phyloP scores from a whole-genome alignment of 2,113 vertebrate genomes.

The Marcusenius ussheri region DNA sequence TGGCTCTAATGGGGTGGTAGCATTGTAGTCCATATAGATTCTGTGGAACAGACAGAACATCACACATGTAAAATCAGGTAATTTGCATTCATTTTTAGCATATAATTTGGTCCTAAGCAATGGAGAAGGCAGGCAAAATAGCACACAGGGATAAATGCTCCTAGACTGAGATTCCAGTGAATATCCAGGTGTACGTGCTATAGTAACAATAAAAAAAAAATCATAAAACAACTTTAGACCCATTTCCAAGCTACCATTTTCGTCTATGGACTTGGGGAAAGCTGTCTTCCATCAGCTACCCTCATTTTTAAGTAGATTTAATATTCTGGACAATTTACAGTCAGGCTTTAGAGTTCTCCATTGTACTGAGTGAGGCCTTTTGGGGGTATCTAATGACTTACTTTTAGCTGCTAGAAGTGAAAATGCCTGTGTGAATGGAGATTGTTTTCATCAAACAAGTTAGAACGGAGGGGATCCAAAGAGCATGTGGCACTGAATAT shows the following conservation, averaged over 20 bases:
- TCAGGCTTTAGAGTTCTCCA: background rate
- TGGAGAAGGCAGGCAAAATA: background rate
- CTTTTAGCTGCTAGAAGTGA: background rate
- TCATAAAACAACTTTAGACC: background rate
- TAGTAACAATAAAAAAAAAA: background rate
- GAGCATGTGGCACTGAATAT: too few relatives aligned
- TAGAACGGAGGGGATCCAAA: background rate
- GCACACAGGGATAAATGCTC: background rate
- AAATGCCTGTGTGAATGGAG: background rate
- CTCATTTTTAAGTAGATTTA: background rate
- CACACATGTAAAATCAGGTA: background rate
- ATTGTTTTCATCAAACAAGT: background rate
- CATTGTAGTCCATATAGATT: conserved; percentile 91
- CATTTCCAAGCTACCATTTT: background rate
- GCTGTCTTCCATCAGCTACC: background rate
- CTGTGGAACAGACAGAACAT: conserved; percentile 29
- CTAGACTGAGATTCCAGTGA: background rate
- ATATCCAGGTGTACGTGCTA: background rate
- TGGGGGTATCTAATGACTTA: background rate
- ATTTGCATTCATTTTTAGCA: background rate
- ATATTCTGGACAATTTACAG: background rate
- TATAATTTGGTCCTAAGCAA: background rate
- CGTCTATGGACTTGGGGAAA: background rate
- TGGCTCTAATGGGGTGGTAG: conserved; percentile 78
- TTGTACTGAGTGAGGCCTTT: background rate